Evolutionary conservation across 1,140 invertebrate genomes (phyloP).

Genomic region (Paracyclopina nana): DNA sequence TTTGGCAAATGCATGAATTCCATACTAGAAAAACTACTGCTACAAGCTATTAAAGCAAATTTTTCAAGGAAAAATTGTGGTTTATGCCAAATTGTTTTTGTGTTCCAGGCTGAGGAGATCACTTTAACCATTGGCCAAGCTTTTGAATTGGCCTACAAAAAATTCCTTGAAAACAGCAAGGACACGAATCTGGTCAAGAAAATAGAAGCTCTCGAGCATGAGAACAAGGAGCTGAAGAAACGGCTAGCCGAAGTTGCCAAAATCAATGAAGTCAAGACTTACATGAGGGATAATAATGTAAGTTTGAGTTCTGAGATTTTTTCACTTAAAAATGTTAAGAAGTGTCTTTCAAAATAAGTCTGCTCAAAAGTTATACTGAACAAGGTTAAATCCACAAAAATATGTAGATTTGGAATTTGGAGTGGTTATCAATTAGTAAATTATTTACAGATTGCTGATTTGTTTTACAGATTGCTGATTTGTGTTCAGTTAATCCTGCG

Average conservation of each 20-base stretch:
- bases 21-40: too few species aligned
- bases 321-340: neutral
- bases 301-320: slow-evolving; percentile 14
- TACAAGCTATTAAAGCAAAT: too few species aligned
- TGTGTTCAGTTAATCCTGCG: neutral
- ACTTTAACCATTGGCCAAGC: slow-evolving; percentile 91
- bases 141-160: slow-evolving; percentile 79
- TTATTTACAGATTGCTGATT: neutral
- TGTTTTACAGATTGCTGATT: neutral
- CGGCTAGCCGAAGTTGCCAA: slow-evolving; percentile 37
- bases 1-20: too few species aligned
- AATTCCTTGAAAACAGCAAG: slow-evolving; percentile 54
- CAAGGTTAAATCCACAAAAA: too few species aligned
- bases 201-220: slow-evolving; percentile 45
- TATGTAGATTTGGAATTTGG: too few species aligned
- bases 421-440: too few species aligned
- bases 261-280: slow-evolving; percentile 23
- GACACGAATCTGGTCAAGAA: slow-evolving; percentile 49
- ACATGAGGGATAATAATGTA: slow-evolving; percentile 18
- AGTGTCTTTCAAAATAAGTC: too few species aligned
- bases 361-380: too few species aligned
- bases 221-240: slow-evolving; percentile 44
- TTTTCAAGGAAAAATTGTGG: too few species aligned
- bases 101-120: slow-evolving; percentile 62
- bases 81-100: slow-evolving; percentile 8